These are phyloP conservation scores for Amphibalanus amphitrite DNA, from an alignment of 1,140 invertebrate species.

Conservation along the genomic window DNA sequence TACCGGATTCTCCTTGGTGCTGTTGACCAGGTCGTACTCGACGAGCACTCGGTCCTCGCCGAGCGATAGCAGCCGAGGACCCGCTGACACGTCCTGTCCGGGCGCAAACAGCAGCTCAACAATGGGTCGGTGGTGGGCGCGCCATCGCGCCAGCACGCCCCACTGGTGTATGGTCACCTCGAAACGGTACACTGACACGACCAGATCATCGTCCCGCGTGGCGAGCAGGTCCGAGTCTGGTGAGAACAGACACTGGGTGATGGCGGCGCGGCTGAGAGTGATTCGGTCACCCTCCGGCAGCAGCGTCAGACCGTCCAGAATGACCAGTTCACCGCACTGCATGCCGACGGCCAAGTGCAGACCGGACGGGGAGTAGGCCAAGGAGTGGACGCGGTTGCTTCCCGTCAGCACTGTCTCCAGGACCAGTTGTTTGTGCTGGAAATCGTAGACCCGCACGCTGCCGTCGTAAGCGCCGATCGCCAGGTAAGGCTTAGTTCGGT, in stretches of 20 bases:
- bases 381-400: neutral
- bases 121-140: neutral
- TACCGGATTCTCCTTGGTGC: slow-evolving; percentile 26
- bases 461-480: neutral
- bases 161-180: neutral
- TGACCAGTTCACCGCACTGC: neutral
- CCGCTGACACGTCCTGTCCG: neutral
- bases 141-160: neutral
- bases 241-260: neutral
- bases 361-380: neutral
- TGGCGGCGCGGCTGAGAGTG: neutral
- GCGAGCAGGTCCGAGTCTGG: neutral
- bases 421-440: neutral
- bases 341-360: neutral
- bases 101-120: neutral
- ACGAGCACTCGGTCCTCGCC: slow-evolving; percentile 41
- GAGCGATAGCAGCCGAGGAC: slow-evolving; percentile 33
- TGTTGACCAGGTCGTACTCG: slow-evolving; percentile 44
- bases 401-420: neutral
- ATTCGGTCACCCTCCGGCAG: neutral
- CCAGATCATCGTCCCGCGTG: neutral
- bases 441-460: neutral
- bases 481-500: neutral
- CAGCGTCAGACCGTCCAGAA: neutral
- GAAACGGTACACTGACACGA: neutral